These are phyloP conservation scores for Gobionotothen gibberifrons DNA, from an alignment of 2,797 vertebrate species.

Conservation along the genomic window DNA sequence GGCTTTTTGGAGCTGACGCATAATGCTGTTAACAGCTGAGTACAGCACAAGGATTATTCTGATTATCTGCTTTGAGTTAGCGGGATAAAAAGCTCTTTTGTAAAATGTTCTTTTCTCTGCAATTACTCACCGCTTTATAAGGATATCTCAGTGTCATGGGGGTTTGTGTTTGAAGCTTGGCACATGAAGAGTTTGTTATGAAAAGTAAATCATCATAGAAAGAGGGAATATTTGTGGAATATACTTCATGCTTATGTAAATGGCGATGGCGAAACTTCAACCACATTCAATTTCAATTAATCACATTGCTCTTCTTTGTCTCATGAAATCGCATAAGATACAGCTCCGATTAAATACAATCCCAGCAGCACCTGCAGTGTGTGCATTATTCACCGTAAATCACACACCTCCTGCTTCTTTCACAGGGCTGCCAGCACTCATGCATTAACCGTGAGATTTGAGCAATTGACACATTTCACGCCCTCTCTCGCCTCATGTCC, in stretches of 20 bases:
- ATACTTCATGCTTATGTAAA: not conserved
- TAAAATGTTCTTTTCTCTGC: constrained; percentile 22
- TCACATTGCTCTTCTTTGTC: too few species aligned
- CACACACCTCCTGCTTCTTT: too few species aligned
- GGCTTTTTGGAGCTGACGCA: constrained; percentile 45
- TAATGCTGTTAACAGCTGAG: constrained; percentile 55
- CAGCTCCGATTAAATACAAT: too few species aligned
- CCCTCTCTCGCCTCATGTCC: too few species aligned
- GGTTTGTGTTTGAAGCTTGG: not conserved
- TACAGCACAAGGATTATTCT: constrained; percentile 46
- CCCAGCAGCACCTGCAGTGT: too few species aligned
- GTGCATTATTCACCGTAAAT: too few species aligned
- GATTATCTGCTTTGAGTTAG: constrained; percentile 48
- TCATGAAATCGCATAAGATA: too few species aligned
- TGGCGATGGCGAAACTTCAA: not conserved
- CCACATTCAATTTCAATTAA: not conserved
- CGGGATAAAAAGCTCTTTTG: constrained; percentile 43
- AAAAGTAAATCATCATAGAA: not conserved
- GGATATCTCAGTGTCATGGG: not conserved
- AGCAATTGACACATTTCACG: too few species aligned
- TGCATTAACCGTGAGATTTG: too few species aligned
- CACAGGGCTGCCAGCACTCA: too few species aligned
- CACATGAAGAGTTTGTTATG: not conserved
- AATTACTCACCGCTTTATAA: not conserved
- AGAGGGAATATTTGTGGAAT: not conserved